phyloP scores from a whole-genome alignment of 2,797 vertebrate genomes.

The Manis javanica region DNA sequence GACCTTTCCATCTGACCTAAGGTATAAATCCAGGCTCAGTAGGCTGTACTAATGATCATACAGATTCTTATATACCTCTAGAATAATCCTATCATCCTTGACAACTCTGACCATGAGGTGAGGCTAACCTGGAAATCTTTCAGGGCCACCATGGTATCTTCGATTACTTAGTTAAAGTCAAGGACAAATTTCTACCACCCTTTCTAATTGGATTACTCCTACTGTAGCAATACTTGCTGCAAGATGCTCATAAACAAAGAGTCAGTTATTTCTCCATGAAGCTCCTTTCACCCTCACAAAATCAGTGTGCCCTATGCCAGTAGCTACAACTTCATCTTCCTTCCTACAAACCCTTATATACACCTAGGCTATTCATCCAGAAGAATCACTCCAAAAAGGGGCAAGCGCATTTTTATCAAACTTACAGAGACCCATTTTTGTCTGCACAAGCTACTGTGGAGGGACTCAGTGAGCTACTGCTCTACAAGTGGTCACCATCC shows the following conservation, averaged over 20 bases:
- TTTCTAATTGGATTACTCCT: not conserved
- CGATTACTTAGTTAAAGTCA: not conserved
- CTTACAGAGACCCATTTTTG: not conserved
- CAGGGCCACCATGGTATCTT: not conserved
- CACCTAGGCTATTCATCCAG: not conserved
- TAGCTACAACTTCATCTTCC: not conserved
- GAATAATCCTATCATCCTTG: not conserved
- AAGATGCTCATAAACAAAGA: not conserved
- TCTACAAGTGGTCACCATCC: not conserved
- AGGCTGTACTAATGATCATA: not conserved
- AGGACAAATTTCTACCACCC: not conserved
- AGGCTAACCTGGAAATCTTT: slow-evolving; percentile 17
- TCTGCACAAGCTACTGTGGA: not conserved
- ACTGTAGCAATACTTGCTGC: not conserved
- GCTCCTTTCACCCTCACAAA: not conserved
- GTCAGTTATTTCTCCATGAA: not conserved
- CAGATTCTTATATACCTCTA: not conserved
- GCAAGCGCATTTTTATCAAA: not conserved
- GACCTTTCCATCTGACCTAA: not conserved
- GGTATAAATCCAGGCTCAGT: not conserved
- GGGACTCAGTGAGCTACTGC: not conserved
- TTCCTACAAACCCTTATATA: not conserved
- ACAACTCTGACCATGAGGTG: not conserved
- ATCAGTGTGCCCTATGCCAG: not conserved
- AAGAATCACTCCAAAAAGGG: not conserved